Evolutionary conservation across 2,113 vertebrate species (phyloP).

Genomic region (Origma solitaria): DNA sequence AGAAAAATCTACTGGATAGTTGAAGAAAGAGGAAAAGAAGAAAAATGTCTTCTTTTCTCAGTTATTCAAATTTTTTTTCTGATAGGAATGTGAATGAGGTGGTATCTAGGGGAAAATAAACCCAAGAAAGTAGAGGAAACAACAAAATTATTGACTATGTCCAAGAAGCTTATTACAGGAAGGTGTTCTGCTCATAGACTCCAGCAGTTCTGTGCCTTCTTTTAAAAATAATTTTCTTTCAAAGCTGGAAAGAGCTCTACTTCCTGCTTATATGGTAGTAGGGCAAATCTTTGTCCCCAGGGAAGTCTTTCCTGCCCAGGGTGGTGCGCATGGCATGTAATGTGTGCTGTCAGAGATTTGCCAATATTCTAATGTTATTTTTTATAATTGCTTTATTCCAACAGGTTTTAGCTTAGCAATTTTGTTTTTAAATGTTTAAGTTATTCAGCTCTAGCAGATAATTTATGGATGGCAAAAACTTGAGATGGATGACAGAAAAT

Average conservation of each 20-base stretch:
- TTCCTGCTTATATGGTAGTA: neutral
- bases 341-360: neutral
- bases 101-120: neutral
- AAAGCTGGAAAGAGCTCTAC: neutral
- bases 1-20: neutral
- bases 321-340: rapidly evolving
- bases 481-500: neutral
- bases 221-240: neutral
- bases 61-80: neutral
- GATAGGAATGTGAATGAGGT: neutral
- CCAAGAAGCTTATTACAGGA: neutral
- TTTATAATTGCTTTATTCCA: neutral
- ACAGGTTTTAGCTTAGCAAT: neutral
- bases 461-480: neutral
- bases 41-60: neutral
- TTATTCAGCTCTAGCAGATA: neutral
- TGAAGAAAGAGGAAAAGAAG: neutral
- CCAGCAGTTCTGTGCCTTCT: neutral
- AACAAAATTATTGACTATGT: neutral
- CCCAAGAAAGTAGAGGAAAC: neutral
- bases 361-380: neutral
- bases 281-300: neutral
- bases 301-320: neutral
- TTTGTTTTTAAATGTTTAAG: neutral
- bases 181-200: neutral